Percentiles rank a stretch among this genome's conserved stretches.
phyloP scores from a whole-genome alignment of 2,888 invertebrate genomes.

The Smittia sp. region DNA sequence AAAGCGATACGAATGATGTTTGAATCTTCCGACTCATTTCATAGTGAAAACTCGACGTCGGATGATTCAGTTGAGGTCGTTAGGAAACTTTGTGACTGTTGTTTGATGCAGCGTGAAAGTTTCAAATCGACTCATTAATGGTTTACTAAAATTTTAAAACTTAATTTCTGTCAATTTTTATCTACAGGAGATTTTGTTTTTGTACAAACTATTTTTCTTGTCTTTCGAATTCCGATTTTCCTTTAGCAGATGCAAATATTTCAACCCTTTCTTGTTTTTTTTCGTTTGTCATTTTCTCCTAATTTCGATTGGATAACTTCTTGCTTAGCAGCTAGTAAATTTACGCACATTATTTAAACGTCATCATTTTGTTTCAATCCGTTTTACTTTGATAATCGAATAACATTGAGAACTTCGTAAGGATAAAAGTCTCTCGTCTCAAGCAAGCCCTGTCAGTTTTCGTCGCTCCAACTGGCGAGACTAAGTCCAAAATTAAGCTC shows the following conservation, averaged over 20 bases:
- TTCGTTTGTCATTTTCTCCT: constrained; percentile 16
- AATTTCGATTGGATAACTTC: constrained; percentile 23
- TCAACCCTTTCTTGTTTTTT: constrained; percentile 21
- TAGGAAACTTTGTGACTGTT: background rate
- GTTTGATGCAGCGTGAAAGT: background rate
- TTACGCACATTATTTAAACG: constrained; percentile 37
- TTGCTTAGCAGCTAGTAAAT: constrained; percentile 27
- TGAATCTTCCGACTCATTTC: background rate
- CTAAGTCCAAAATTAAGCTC: background rate
- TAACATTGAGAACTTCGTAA: constrained; percentile 23
- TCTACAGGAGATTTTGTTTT: constrained; percentile 42
- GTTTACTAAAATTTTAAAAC: constrained; percentile 22
- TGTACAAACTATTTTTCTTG: constrained; percentile 32
- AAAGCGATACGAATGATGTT: background rate
- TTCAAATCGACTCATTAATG: constrained; percentile 20
- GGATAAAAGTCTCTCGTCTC: constrained; percentile 13
- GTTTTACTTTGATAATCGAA: background rate
- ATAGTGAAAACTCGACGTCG: background rate
- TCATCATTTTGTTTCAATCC: constrained; percentile 24
- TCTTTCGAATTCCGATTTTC: constrained; percentile 20
- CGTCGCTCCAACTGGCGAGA: background rate
- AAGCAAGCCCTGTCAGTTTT: background rate
- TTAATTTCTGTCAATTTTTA: constrained; percentile 36
- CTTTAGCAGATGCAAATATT: constrained; percentile 28
- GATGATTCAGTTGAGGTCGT: background rate